Evolutionary conservation across 2,888 invertebrate species (phyloP).

Genomic region (Meganola albula): DNA sequence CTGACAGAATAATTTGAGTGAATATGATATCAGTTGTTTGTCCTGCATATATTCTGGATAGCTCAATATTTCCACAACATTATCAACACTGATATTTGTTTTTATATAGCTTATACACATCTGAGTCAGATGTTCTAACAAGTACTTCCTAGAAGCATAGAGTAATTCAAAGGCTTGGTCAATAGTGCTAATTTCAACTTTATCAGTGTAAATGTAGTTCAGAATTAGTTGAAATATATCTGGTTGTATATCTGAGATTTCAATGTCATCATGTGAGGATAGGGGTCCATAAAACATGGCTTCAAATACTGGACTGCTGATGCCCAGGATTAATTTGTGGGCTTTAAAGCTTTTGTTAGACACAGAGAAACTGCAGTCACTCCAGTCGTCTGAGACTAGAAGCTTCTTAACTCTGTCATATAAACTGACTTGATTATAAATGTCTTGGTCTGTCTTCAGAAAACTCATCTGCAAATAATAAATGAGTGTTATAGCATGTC

Average conservation of each 20-base stretch:
- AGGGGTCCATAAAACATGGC: slow-evolving; percentile 82
- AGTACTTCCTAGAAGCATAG: slow-evolving; percentile 82
- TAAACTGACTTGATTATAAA: slow-evolving; percentile 44
- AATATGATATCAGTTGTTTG: slow-evolving; percentile 66
- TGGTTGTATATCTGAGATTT: slow-evolving; percentile 78
- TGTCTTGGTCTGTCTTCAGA: slow-evolving; percentile 40
- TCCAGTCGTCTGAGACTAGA: slow-evolving; percentile 71
- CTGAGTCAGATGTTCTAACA: slow-evolving; percentile 72
- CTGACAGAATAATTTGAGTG: slow-evolving; percentile 75
- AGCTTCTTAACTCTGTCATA: slow-evolving; percentile 69
- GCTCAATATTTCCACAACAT: slow-evolving; percentile 78
- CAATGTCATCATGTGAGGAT: slow-evolving; percentile 66
- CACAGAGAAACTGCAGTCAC: slow-evolving; percentile 79
- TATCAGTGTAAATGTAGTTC: slow-evolving; percentile 80
- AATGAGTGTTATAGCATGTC: no score
- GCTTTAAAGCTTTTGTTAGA: slow-evolving; percentile 72
- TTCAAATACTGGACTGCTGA: slow-evolving; percentile 82
- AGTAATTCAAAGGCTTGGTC: slow-evolving; percentile 79
- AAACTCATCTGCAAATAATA: slow-evolving; percentile 63
- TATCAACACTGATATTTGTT: slow-evolving; percentile 74
- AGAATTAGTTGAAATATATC: slow-evolving; percentile 79
- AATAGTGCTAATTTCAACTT: slow-evolving; percentile 71
- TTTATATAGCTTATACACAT: slow-evolving; percentile 74
- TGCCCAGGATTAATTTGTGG: slow-evolving; percentile 80
- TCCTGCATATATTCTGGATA: slow-evolving; percentile 79